Percentiles rank a stretch among this genome's conserved stretches.
These are phyloP conservation scores for Anoplopoma fimbria DNA, from an alignment of 2,113 vertebrate species.

Conservation along the genomic window DNA sequence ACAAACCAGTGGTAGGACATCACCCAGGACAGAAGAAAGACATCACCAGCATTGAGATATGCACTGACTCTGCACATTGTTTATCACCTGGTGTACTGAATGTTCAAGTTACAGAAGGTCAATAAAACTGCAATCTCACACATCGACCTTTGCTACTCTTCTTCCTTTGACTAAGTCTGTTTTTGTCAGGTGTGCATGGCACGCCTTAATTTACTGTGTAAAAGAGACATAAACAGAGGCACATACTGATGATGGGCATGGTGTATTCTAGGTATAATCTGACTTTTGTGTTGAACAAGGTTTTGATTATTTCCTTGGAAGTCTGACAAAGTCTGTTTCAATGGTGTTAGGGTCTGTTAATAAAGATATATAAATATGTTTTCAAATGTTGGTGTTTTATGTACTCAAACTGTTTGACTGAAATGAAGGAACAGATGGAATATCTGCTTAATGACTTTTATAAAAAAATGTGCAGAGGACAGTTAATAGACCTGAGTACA, in stretches of 20 bases:
- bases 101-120: background rate
- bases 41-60: background rate
- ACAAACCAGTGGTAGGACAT: slow-evolving; percentile 6
- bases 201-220: background rate
- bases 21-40: background rate
- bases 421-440: too few species aligned
- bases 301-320: too few species aligned
- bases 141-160: background rate
- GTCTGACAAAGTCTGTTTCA: too few species aligned
- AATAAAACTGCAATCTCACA: background rate
- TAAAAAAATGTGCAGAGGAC: too few species aligned
- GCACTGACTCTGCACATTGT: slow-evolving; percentile 11
- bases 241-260: background rate
- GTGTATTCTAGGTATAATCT: too few species aligned
- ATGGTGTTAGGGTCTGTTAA: too few species aligned
- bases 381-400: too few species aligned
- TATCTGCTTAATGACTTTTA: too few species aligned
- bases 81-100: background rate
- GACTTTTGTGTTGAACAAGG: too few species aligned
- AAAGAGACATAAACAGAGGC: background rate
- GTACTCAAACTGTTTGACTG: too few species aligned
- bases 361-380: too few species aligned
- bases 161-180: background rate
- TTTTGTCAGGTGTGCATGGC: background rate
- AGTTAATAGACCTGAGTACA: too few species aligned